Base-by-base conservation (phyloP, 2,888 invertebrate genomes). In the Drosophila fulvimacula region DNA sequence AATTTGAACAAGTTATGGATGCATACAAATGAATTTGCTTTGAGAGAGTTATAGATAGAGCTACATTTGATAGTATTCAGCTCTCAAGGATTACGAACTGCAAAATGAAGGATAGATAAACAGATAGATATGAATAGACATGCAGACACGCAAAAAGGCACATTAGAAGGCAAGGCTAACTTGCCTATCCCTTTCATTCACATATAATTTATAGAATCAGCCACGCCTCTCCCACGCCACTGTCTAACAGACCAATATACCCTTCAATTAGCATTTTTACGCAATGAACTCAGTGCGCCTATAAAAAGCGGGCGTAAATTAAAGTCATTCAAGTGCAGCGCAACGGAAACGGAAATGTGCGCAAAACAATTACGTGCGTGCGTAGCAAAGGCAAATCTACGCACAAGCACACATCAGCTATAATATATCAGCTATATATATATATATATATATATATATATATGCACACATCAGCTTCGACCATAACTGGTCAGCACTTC, bases 291-390 rank as follows among this genome's bases (percentile, higher is more conserved):
- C 30, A 32, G 17, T 5, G 24, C 9, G 48, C 19, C 17, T 27
- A 77, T 75, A 84, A 78, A 84, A 87, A 88, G 79, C 85, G 63
- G 59, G 69, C 69, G 73, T 69, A 79, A 88, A 79, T 85, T 73
- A 77, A 75, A 77, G 77, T 69, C 80, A 82, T 85, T 88, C 62
- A 84, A 88, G 82, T 82, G 88, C 77, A 88, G 61, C 46, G 77
- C 70, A 75, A 69, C 87, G 87, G 84, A 85, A 88, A 83, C 82
- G 89, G 82, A 88, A 87, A 83, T 83, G 87, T 71, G 75, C 67
- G 82, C 88, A 85, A 88, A 85, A 83, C 85, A 88, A 83, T 83
- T 85, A 88, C 75, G 80, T 69, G 65, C 44, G 64, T 57, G 64
- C 30, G 57, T 48, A 19, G 68, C 32, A 19, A 19, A 3, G 41